Base-by-base conservation (phyloP, 2,113 vertebrate genomes). In the Paraplagusia blochii region DNA sequence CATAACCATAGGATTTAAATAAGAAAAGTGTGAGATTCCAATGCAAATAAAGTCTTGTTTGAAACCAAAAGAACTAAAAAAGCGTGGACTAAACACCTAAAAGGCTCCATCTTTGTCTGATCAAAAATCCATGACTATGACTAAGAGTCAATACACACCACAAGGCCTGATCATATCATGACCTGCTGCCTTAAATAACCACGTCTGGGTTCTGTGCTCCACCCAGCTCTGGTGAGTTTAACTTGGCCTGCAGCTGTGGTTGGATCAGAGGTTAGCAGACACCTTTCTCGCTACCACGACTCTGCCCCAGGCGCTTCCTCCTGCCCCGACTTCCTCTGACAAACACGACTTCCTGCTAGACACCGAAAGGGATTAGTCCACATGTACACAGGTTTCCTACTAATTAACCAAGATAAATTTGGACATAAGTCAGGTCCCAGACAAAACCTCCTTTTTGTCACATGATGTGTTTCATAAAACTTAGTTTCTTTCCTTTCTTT, bases 331-430 rank as follows among this genome's bases (percentile, higher is more conserved):
- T 82, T 86, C 79, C 77, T 82, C 69, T 79, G 67, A 77, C 72
- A 82, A 74, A 77, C 74, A 66, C 16, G 34, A 77, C 72, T 84
- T 86, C 81, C 79, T 84, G 74, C 68, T 56, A 72, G 64, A 81
- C 65, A 62, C 64, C 52, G 33, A 71, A 66, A 81, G 63, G 69
- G 67, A 79, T 72, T 53, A 80, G 71, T 74, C 73, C 67, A 76
- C 78, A 36, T 63, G 83, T 72, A 79, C 73, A 81, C 82, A 81
- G 76, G 79, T 77, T 77, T 50, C 66, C 66, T 52, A 29, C 56
- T 10, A 58, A 66, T 29, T 16, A 64, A 52, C 66, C 35, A 64
- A 70, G 53, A 22, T 53, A 63, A 75, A 54, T 50, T 34, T 65
- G 63, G 69, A 58, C 55, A 44, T 13, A 36, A 1, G 14, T 10